A percentile compares a stretch with the other conserved stretches of the same genome.
Evolutionary conservation across 1,140 invertebrate genomes (phyloP).

Genomic region (Drosophila persimilis): DNA sequence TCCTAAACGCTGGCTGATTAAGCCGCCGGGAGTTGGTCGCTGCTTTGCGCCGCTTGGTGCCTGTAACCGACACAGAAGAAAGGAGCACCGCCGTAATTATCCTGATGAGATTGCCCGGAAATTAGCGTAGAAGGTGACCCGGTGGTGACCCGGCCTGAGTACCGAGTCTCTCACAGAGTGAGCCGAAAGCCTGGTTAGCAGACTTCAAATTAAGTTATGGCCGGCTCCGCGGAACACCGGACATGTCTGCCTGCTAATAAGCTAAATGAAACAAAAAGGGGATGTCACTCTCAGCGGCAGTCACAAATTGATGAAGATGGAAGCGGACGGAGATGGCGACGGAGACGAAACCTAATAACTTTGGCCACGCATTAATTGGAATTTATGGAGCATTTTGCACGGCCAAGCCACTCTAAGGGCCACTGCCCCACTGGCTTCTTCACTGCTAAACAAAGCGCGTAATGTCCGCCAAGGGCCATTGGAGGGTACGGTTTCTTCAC

Average conservation of each 20-base stretch:
- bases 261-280: slow-evolving; percentile 78
- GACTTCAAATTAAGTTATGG: slow-evolving; percentile 63
- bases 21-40: slow-evolving; percentile 50
- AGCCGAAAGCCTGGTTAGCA: slow-evolving; percentile 25
- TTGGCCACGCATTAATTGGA: slow-evolving; percentile 73
- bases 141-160: slow-evolving; percentile 33
- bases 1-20: slow-evolving; percentile 61
- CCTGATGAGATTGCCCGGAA: slow-evolving; percentile 61
- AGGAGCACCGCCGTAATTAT: slow-evolving; percentile 55
- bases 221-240: slow-evolving; percentile 26
- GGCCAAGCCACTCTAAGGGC: slow-evolving; percentile 13
- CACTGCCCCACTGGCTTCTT: slow-evolving; percentile 15
- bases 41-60: background rate
- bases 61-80: slow-evolving; percentile 3
- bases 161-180: no score
- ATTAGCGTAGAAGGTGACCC: slow-evolving; percentile 28
- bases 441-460: slow-evolving; percentile 65
- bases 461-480: slow-evolving; percentile 47
- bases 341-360: slow-evolving; percentile 71
- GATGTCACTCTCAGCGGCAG: slow-evolving; percentile 47
- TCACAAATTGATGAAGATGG: slow-evolving; percentile 65
- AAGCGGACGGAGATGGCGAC: slow-evolving; percentile 30
- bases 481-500: slow-evolving; percentile 47
- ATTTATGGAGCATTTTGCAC: slow-evolving; percentile 65
- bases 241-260: slow-evolving; percentile 65